Evolutionary conservation across 23 tunicate genomes (phyloP), one percentile per base, ranked within the genome.

Genomic region (Ciona savignyi): DNA sequence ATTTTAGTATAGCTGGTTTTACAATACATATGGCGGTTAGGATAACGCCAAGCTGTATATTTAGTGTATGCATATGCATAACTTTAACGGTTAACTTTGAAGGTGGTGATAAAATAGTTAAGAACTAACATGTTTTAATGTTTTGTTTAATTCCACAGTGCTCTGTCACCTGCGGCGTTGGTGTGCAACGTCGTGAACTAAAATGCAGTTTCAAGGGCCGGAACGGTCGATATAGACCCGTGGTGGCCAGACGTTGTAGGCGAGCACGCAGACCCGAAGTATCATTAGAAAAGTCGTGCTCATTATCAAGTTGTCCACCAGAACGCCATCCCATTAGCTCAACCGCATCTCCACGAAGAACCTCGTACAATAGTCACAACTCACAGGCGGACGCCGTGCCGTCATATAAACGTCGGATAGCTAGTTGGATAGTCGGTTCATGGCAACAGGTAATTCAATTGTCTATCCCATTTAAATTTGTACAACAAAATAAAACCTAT

Each of bases 161-260:
- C 42, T 91, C 97, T 3, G 69, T 62, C 2, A 84, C 86, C 3
- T 91, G 97, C 67, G 97, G 91, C 23, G 74, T 51, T 3, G 97
- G 97, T 0, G 56, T 79, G 15, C 90, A 91, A 68, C 34, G 62
- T 1, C 89, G 97, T n/a, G 67, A 85, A 65, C 72, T 91, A 0
- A 32, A 60, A n/a, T 91, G 97, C 61, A 85, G 83, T 30, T 84
- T 73, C 83, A 85, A 84, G 68, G 62, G 73, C 31, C 29, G 68
- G 27, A 79, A 72, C 62, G 97, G 97, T 0, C 83, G 75, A 23
- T 76, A 76, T 74, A 76, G 83, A 4, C 30, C 84, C 25, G 97
- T 91, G 70, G 67, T 63, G 33, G 32, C 63, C 0, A 65, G 91
- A 32, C 51, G 80, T 27, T 91, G 97, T 49, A 62, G 75, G 31